phyloP scores from a whole-genome alignment of 2,888 invertebrate genomes.

The Pseudoips prasinana region DNA sequence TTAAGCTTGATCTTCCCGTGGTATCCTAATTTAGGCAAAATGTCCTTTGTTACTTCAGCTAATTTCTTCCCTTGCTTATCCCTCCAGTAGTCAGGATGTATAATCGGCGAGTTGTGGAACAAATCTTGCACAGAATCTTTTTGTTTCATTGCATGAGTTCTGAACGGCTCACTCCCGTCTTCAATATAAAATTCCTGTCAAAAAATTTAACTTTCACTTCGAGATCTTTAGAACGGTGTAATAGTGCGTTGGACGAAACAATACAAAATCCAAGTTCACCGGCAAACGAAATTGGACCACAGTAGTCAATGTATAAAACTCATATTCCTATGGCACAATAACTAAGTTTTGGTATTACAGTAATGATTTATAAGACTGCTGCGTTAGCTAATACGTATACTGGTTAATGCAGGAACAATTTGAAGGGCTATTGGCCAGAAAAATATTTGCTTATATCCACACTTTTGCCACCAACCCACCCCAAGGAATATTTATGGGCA shows the following conservation, averaged over 20 bases:
- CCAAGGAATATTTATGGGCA: too few species aligned
- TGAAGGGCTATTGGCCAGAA: too few species aligned
- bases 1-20: conserved; percentile 66
- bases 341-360: too few species aligned
- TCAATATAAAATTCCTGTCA: conserved; percentile 59
- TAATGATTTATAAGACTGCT: too few species aligned
- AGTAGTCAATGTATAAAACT: too few species aligned
- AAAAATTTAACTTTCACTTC: conserved; percentile 53
- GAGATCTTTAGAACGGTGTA: conserved; percentile 21
- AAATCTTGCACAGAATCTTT: conserved; percentile 35
- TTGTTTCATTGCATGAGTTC: conserved; percentile 27
- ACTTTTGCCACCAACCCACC: too few species aligned
- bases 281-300: too few species aligned
- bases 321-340: too few species aligned
- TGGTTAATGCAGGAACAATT: too few species aligned
- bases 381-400: too few species aligned
- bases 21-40: conserved; percentile 58
- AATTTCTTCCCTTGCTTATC: conserved; percentile 42
- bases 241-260: conserved; percentile 73
- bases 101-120: conserved; percentile 55
- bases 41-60: conserved; percentile 33
- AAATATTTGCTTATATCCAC: too few species aligned
- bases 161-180: conserved; percentile 43
- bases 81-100: conserved; percentile 66
- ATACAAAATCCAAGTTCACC: too few species aligned